A percentile compares a stretch with the other conserved stretches of the same genome.
These are phyloP conservation scores for Aix galericulata DNA, from an alignment of 2,113 vertebrate genomes.

Conservation along the genomic window DNA sequence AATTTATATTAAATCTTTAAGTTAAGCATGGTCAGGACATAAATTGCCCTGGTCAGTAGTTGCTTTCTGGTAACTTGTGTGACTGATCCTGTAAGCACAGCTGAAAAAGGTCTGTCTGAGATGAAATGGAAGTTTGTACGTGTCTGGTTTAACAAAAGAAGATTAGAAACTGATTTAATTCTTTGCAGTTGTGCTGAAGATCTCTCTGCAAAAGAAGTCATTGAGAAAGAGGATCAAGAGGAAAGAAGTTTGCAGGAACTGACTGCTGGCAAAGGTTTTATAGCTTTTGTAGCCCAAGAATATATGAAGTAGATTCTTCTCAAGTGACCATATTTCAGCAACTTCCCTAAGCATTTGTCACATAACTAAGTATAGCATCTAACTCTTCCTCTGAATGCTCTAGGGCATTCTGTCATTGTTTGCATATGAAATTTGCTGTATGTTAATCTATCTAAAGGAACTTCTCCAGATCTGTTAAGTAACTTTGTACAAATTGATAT, in stretches of 20 bases:
- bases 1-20: not conserved
- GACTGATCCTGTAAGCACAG: slow-evolving; percentile 24
- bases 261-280: slow-evolving; percentile 68
- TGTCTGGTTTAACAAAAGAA: slow-evolving; percentile 51
- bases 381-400: not conserved
- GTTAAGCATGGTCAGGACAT: not conserved
- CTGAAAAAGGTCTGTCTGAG: slow-evolving; percentile 43
- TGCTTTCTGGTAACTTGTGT: slow-evolving; percentile 30
- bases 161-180: slow-evolving; percentile 72
- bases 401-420: slow-evolving; percentile 1
- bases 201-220: slow-evolving; percentile 69
- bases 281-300: slow-evolving; percentile 65
- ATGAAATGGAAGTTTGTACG: slow-evolving; percentile 42
- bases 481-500: not conserved
- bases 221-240: slow-evolving; percentile 72
- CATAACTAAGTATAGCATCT: not conserved
- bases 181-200: slow-evolving; percentile 73
- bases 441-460: not conserved
- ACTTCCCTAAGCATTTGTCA: slow-evolving; percentile 41
- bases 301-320: slow-evolving; percentile 50
- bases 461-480: not conserved
- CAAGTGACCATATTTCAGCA: slow-evolving; percentile 45
- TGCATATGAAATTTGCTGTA: not conserved
- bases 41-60: not conserved
- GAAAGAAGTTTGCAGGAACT: slow-evolving; percentile 71